These are phyloP conservation scores for Polydrusus pterygomalis DNA, from an alignment of 2,888 invertebrate species.

Conservation along the genomic window DNA sequence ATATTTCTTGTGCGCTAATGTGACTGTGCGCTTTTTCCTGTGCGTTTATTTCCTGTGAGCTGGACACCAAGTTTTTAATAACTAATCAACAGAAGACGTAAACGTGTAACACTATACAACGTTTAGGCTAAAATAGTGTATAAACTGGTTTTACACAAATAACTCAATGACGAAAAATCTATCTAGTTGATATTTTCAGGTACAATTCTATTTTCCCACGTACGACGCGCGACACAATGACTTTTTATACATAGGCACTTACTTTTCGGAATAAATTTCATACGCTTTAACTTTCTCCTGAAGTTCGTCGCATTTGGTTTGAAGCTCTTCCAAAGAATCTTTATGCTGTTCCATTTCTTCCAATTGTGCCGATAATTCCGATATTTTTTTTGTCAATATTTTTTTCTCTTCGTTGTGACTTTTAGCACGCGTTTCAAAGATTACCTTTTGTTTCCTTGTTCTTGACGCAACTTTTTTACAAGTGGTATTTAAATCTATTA, in stretches of 20 bases:
- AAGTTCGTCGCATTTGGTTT: conserved; percentile 53
- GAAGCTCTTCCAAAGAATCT: conserved; percentile 39
- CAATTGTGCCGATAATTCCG: conserved; percentile 51
- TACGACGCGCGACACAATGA: too few species aligned
- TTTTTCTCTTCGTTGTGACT: conserved; percentile 51
- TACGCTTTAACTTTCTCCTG: conserved; percentile 53
- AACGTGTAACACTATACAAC: too few species aligned
- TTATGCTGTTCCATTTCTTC: conserved; percentile 50
- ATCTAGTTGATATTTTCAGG: too few species aligned
- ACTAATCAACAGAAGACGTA: background rate
- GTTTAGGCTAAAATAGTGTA: too few species aligned
- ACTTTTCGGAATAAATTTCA: conserved; percentile 56
- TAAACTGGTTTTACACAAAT: too few species aligned
- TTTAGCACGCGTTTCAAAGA: conserved; percentile 53
- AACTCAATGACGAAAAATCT: too few species aligned
- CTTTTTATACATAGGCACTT: background rate
- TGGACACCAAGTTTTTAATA: too few species aligned
- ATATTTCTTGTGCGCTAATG: too few species aligned
- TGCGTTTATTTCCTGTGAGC: too few species aligned
- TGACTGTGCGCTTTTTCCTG: too few species aligned
- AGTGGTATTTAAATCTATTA: conserved; percentile 53
- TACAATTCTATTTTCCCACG: too few species aligned
- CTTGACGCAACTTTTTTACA: conserved; percentile 56
- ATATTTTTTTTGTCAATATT: conserved; percentile 54
- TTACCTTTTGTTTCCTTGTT: conserved; percentile 56